Evolutionary conservation across 2,888 invertebrate genomes (phyloP).

Genomic region (Ophion costatus): DNA sequence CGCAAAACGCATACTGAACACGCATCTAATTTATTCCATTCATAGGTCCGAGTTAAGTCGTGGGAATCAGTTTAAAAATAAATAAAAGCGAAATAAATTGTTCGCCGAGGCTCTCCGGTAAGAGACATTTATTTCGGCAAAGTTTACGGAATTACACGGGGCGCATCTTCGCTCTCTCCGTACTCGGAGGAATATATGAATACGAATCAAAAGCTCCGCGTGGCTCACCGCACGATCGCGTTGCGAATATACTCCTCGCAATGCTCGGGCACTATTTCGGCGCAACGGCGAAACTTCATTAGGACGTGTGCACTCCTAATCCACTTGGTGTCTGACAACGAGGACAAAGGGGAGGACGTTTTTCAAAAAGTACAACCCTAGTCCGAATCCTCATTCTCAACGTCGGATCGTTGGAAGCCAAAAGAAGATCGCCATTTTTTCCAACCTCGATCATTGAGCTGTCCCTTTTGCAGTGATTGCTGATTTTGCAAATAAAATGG

Average conservation of each 20-base stretch:
- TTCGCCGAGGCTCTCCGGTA: neutral
- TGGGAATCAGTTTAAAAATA: neutral
- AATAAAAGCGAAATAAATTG: neutral
- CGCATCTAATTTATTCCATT: neutral
- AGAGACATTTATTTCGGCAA: neutral
- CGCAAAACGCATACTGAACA: neutral
- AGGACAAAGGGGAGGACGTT: neutral
- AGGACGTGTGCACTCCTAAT: neutral
- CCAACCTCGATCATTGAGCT: neutral
- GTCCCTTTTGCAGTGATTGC: neutral
- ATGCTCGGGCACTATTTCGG: conserved; percentile 1
- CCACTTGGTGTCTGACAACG: neutral
- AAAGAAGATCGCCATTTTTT: neutral
- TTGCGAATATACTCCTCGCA: neutral
- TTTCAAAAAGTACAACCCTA: neutral
- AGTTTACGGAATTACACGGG: neutral
- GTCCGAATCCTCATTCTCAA: neutral
- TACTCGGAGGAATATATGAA: conserved; percentile 2
- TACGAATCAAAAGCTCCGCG: conserved; percentile 3
- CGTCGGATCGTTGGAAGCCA: neutral
- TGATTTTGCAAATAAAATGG: neutral
- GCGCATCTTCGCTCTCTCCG: neutral
- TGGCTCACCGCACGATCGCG: neutral
- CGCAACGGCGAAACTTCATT: conserved; percentile 4
- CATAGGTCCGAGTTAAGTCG: neutral